A percentile compares a stretch with the other conserved stretches of the same genome.
phyloP scores from a whole-genome alignment of 2,888 invertebrate genomes.

The Latrodectus elegans region DNA sequence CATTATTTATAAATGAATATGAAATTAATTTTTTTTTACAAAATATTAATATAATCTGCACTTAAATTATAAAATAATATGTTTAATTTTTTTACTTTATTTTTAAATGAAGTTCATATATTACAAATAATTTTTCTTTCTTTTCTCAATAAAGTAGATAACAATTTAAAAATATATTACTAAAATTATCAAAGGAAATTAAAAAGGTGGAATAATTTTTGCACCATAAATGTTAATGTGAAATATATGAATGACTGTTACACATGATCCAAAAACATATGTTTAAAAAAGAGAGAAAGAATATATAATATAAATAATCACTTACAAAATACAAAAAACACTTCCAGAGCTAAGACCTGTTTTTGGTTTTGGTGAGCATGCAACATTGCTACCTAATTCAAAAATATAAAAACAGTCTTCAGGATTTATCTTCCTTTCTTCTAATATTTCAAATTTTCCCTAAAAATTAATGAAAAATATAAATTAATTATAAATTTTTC shows the following conservation, averaged over 20 bases:
- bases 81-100: too few species aligned
- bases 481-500: too few species aligned
- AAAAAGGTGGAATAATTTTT: neutral
- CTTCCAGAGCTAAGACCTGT: conserved; percentile 74
- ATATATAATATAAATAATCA: conserved; percentile 6
- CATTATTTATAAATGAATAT: too few species aligned
- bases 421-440: conserved; percentile 72
- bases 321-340: conserved; percentile 75
- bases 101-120: too few species aligned
- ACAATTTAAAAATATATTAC: neutral
- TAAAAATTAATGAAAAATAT: conserved; percentile 29
- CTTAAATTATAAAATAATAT: too few species aligned
- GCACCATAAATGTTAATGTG: too few species aligned
- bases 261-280: too few species aligned
- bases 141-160: neutral
- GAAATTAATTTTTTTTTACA: too few species aligned
- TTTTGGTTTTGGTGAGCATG: conserved; percentile 69
- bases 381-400: conserved; percentile 72
- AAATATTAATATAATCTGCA: too few species aligned
- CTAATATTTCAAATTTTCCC: conserved; percentile 72
- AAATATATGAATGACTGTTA: too few species aligned
- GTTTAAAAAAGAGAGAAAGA: neutral
- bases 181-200: neutral
- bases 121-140: too few species aligned
- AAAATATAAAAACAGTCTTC: conserved; percentile 74